phyloP scores from a whole-genome alignment of 2,797 vertebrate genomes.

The Galaxias olidus region DNA sequence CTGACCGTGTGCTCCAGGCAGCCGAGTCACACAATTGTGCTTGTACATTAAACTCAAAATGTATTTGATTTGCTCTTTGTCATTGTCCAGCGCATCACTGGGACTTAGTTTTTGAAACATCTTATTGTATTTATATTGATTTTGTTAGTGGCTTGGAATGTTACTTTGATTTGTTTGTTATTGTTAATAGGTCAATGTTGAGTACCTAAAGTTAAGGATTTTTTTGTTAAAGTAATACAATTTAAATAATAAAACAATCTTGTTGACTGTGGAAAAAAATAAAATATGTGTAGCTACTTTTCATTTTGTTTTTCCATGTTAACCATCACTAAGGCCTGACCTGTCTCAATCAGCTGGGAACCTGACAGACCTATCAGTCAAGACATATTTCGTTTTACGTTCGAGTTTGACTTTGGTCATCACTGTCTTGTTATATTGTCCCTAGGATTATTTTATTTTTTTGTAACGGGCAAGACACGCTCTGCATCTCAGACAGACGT shows the following conservation, averaged over 20 bases:
- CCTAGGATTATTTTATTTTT: conserved; percentile 54
- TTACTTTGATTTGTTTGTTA: conserved; percentile 35
- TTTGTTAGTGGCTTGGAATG: conserved; percentile 29
- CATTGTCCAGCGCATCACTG: not conserved
- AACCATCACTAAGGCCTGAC: too few relatives aligned
- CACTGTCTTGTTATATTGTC: conserved; percentile 65
- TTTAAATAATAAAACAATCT: conserved; percentile 40
- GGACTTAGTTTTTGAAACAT: not conserved
- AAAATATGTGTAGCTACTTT: too few relatives aligned
- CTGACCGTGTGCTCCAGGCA: not conserved
- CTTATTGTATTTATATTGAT: not conserved
- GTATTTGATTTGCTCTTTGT: conserved; percentile 19
- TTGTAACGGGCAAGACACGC: conserved; percentile 46
- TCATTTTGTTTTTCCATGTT: too few relatives aligned
- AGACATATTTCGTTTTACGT: too few relatives aligned
- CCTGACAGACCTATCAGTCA: too few relatives aligned
- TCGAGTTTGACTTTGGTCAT: conserved; percentile 55
- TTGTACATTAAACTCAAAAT: conserved; percentile 7
- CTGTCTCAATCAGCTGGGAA: too few relatives aligned
- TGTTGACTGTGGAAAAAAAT: too few relatives aligned
- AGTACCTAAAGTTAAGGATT: conserved; percentile 43
- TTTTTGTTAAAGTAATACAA: conserved; percentile 45
- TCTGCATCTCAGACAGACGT: conserved; percentile 54
- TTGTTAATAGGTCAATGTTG: conserved; percentile 28
- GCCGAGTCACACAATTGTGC: not conserved